These are phyloP conservation scores for Pteronura brasiliensis DNA, from an alignment of 2,113 vertebrate genomes.

Conservation along the genomic window DNA sequence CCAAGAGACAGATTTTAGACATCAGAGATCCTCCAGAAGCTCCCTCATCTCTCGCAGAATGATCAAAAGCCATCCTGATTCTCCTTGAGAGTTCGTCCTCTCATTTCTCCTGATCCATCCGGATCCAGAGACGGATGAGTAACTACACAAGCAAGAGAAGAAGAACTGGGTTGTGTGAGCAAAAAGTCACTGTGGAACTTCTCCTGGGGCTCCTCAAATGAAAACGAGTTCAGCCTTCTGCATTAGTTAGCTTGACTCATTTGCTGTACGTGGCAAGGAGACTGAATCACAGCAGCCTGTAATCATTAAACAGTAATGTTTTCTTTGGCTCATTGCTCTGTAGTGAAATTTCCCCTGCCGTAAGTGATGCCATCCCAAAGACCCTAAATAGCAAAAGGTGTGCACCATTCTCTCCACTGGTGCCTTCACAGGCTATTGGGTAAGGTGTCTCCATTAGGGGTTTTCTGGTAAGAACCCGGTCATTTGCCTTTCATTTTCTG, in stretches of 20 bases:
- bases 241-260: slow-evolving; percentile 57
- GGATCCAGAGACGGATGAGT: not conserved
- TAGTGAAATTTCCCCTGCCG: slow-evolving; percentile 10
- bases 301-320: slow-evolving; percentile 38
- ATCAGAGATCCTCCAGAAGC: not conserved
- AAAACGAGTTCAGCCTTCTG: slow-evolving; percentile 22
- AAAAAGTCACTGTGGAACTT: not conserved
- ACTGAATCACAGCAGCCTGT: slow-evolving; percentile 34
- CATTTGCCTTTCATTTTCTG: slow-evolving; percentile 1
- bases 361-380: not conserved
- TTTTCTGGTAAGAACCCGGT: not conserved
- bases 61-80: not conserved
- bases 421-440: not conserved
- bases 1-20: not conserved
- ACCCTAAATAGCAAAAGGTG: slow-evolving; percentile 20
- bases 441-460: not conserved
- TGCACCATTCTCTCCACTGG: not conserved
- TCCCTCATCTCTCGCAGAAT: not conserved
- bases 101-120: not conserved
- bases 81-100: not conserved
- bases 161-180: not conserved
- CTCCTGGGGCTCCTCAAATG: slow-evolving; percentile 37
- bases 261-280: not conserved
- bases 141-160: not conserved
- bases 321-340: slow-evolving; percentile 56